A percentile compares a stretch with the other conserved stretches of the same genome.
Conservation (phyloP, 2,888 invertebrate species). For the Achlya flavicornis region DNA sequence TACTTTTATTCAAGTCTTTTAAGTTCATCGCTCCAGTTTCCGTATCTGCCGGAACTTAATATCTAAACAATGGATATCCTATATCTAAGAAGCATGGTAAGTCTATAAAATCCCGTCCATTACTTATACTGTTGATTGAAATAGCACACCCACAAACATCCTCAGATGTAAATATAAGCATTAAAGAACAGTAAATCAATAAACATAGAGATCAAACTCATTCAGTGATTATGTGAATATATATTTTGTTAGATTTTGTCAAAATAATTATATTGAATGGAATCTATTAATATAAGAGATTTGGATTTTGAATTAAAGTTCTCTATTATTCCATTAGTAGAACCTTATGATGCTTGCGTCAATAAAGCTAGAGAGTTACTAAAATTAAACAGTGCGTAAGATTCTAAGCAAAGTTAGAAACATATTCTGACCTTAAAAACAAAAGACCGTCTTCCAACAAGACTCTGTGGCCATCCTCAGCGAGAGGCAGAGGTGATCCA, state of each 20-base stretch:
- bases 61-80: constrained; percentile 14
- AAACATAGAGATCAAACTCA: too few relatives aligned
- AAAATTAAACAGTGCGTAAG: neutral
- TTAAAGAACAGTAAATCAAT: constrained; percentile 1
- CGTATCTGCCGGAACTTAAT: constrained; percentile 11
- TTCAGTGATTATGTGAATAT: too few relatives aligned
- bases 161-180: constrained; percentile 13
- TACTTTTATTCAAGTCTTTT: neutral
- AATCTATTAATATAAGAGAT: too few relatives aligned
- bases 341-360: too few relatives aligned
- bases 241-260: too few relatives aligned
- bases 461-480: constrained; percentile 95
- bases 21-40: neutral
- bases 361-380: too few relatives aligned
- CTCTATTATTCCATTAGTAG: too few relatives aligned
- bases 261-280: too few relatives aligned
- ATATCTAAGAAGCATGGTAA: constrained; percentile 11
- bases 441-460: constrained; percentile 96
- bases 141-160: neutral
- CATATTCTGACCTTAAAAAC: constrained; percentile 86
- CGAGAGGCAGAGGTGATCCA: constrained; percentile 91
- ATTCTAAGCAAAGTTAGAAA: neutral
- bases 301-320: too few relatives aligned
- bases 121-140: constrained; percentile 9
- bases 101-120: constrained; percentile 1